Evolutionary conservation across 2,888 invertebrate genomes (phyloP), one percentile per base, ranked within the genome.

Genomic region (Apoderus coryli): DNA sequence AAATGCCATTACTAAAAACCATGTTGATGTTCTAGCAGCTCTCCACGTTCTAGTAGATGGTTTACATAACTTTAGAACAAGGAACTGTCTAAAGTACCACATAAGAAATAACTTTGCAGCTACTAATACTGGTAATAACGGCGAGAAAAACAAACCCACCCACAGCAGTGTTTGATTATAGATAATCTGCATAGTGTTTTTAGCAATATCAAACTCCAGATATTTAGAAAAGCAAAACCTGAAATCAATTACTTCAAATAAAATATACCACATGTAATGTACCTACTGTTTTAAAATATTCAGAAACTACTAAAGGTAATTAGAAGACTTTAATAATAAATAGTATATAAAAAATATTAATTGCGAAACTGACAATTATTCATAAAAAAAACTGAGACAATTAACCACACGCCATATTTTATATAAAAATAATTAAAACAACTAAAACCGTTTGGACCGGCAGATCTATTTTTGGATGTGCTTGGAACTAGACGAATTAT

Each of bases 141-240:
- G 85, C 29, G 75, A 68, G 59, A 77, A 81, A 45, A 76, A 67
- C 44, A 75, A 60, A 4, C 79, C 82, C 37, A 78, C 60, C 81
- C 82, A 84, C 37, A 81, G 65, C 27, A 82, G 57, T 1, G 72
- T 72, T 54, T 85, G 84, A 53, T 78, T 80, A 63, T 81, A 84
- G 38, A 84, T 74, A 23, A 85, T 61, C 30, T 77, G 74, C 27
- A 84, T 61, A 0, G 81, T 80, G 53, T 77, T 76, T 47, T 72
- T 66, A 1, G 80, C 76, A 31, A 84, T 74, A 53, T 80, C 71
- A 57, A 85, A 84, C 54, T 78, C 48, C 14, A 41, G 15, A 19
- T 19, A 6, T 19, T 19, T 19, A 19, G 6, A 19, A 19, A 19
- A 19, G 19, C n/a, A 19, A n/a, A 6, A 7, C 6, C 6, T 7